phyloP scores from a whole-genome alignment of 1,140 invertebrate genomes.

The Ips typographus region DNA sequence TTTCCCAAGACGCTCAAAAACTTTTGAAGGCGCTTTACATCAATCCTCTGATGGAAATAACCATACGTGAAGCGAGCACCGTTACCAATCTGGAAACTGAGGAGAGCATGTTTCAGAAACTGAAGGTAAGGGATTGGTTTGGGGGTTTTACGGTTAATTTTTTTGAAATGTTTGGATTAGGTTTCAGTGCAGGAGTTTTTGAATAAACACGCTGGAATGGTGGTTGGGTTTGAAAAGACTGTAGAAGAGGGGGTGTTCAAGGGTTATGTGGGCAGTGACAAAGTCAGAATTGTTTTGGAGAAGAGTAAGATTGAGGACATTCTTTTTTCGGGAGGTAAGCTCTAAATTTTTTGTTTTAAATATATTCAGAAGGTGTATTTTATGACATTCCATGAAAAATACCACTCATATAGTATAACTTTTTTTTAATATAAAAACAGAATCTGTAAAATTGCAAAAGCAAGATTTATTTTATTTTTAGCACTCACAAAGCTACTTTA shows the following conservation, averaged over 20 bases:
- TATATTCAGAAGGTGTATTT: too few species aligned
- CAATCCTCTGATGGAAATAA: slow-evolving; percentile 57
- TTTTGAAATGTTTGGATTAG: slow-evolving; percentile 15
- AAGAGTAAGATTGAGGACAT: neutral
- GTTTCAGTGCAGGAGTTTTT: slow-evolving; percentile 52
- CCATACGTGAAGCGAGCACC: slow-evolving; percentile 55
- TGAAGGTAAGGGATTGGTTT: slow-evolving; percentile 41
- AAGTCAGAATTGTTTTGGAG: slow-evolving; percentile 43
- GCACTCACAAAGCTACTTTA: too few species aligned
- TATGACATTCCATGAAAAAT: too few species aligned
- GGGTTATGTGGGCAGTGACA: slow-evolving; percentile 44
- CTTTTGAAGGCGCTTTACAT: slow-evolving; percentile 61
- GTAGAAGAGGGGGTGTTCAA: slow-evolving; percentile 44
- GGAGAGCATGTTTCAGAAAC: slow-evolving; percentile 51
- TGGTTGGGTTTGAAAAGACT: slow-evolving; percentile 40
- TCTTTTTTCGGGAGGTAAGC: slow-evolving; percentile 19
- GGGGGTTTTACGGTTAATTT: neutral
- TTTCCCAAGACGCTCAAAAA: slow-evolving; percentile 72
- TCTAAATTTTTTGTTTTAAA: too few species aligned
- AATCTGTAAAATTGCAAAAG: too few species aligned
- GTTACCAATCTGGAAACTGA: slow-evolving; percentile 42
- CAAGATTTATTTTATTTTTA: too few species aligned
- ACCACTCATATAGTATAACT: too few species aligned
- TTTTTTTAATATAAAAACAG: too few species aligned
- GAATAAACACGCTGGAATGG: slow-evolving; percentile 50